These are phyloP conservation scores for Pelodiscus sinensis DNA, from an alignment of 2,113 vertebrate species.

Conservation along the genomic window DNA sequence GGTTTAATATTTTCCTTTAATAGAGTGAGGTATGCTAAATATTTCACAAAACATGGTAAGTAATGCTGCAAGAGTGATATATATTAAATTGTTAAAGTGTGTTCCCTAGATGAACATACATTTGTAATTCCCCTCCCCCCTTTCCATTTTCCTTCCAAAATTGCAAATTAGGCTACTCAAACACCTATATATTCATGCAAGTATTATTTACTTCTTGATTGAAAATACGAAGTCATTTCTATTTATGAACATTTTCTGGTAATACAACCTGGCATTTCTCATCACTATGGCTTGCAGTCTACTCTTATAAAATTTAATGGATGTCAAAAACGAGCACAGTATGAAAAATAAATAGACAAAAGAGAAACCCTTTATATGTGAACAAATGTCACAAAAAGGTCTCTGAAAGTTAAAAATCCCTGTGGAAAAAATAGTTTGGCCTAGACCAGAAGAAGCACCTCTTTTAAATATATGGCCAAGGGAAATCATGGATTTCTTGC, in stretches of 20 bases:
- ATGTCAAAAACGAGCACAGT: slow-evolving; percentile 72
- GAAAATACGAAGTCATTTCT: slow-evolving; percentile 76
- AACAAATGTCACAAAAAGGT: slow-evolving; percentile 56
- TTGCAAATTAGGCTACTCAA: slow-evolving; percentile 46
- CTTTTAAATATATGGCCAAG: slow-evolving; percentile 38
- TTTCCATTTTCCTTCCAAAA: slow-evolving; percentile 61
- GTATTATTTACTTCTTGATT: slow-evolving; percentile 75
- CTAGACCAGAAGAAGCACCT: slow-evolving; percentile 12
- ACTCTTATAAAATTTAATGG: slow-evolving; percentile 78
- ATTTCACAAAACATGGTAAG: neutral
- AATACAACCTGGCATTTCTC: slow-evolving; percentile 77
- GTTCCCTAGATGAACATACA: neutral
- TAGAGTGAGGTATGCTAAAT: neutral
- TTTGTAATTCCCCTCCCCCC: slow-evolving; percentile 7
- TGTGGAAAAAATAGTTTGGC: slow-evolving; percentile 6
- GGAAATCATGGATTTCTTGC: slow-evolving; percentile 55
- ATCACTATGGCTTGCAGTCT: slow-evolving; percentile 70
- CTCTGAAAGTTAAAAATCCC: slow-evolving; percentile 57
- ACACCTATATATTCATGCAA: slow-evolving; percentile 55
- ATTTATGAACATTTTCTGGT: slow-evolving; percentile 74
- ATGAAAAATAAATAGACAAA: slow-evolving; percentile 75
- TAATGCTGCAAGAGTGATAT: neutral
- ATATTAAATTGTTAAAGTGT: slow-evolving; percentile 2
- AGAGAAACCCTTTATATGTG: slow-evolving; percentile 40
- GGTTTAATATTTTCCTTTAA: neutral